Base-by-base conservation (phyloP, 1,140 invertebrate genomes). In the Sitobion miscanthi region DNA sequence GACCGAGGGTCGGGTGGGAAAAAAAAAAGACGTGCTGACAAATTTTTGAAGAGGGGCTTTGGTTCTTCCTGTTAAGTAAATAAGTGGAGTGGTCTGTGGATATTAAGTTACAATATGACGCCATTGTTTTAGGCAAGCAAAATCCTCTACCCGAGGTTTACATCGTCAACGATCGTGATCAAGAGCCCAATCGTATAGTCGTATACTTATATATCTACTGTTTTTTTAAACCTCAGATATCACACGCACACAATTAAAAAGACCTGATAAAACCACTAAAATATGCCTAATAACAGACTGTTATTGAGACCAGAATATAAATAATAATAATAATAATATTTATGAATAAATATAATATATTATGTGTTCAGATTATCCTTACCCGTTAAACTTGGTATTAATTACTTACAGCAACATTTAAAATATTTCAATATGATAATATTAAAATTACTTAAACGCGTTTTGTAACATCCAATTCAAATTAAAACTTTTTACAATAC, bases 11-110 rank as follows among this genome's bases (percentile, higher is more conserved):
- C 77, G 91, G 82, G 82, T 93, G 91, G 20, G 91, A 93, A 92
- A 49, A 92, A n/a, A 83, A 93, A 93, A 83, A 93, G 69, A 93
- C 49, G 30, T 45, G 82, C 91, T 93, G 91, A 86, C 91, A 83
- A 83, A 86, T 93, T 93, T 93, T 86, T 47, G n/a, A 86, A 93
- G 91, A 93, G 91, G 91, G 91, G 91, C 91, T 83, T 42, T 54
- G 30, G 82, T 83, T 93, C 91, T 93, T 93, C 82, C 91, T 85
- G 77, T 93, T 85, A 38, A 93, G 82, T 86, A 83, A 93, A 86
- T 93, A 86, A 86, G 82, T 83, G 91, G 35, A 93, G 91, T 93
- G 91, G 91, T 7, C 49, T 93, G 91, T 86, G 49, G 47, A 52
- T 93, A 93, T 93, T 57, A 52, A 57, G 35, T 93, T 93, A 93